Conservation (phyloP, 2,113 vertebrate genomes). For the Microcebus jonahi region DNA sequence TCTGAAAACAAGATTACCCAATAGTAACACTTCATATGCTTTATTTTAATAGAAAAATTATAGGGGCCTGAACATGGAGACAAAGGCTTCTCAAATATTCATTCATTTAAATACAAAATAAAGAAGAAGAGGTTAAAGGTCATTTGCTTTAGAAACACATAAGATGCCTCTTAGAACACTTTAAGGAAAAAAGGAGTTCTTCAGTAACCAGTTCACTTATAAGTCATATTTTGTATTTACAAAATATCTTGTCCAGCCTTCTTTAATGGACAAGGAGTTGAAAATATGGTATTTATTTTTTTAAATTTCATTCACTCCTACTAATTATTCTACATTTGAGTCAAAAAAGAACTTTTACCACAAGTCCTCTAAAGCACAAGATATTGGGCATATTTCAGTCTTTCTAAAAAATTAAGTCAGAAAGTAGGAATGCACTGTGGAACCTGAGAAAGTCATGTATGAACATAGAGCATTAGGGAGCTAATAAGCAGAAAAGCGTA, state of each 20-base stretch:
- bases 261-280: not conserved
- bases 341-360: not conserved
- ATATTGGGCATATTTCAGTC: not conserved
- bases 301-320: constrained; percentile 15
- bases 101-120: constrained; percentile 18
- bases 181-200: not conserved
- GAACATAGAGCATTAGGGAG: not conserved
- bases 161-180: constrained; percentile 10
- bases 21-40: not conserved
- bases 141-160: constrained; percentile 56
- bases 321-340: not conserved
- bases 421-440: not conserved
- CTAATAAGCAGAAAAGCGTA: not conserved
- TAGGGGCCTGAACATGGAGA: not conserved
- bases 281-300: constrained; percentile 44
- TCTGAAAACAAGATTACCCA: constrained; percentile 50
- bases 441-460: not conserved
- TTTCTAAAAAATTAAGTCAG: not conserved
- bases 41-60: constrained; percentile 3
- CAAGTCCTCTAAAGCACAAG: not conserved
- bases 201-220: not conserved
- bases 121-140: constrained; percentile 6
- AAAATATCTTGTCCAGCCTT: not conserved
- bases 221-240: not conserved
- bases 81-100: constrained; percentile 40